Evolutionary conservation across 2,113 vertebrate genomes (phyloP).

Genomic region (Xenopus tropicalis): UCB_Xtro_10.0 CM004452.2:17183501-17184000

Average conservation of each 20-base stretch:
- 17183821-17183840: neutral
- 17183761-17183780: neutral
- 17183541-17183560: too few relatives aligned
- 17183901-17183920: conserved; percentile 6
- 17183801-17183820: neutral
- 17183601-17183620: too few relatives aligned
- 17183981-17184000: neutral
- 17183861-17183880: conserved; percentile 15
- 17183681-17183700: neutral
- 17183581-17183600: too few relatives aligned
- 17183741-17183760: conserved; percentile 27
- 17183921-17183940: neutral
- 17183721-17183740: too few relatives aligned
- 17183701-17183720: too few relatives aligned
- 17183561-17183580: too few relatives aligned
- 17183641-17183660: neutral
- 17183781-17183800: neutral
- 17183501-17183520: too few relatives aligned
- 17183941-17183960: neutral
- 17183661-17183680: neutral
- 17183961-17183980: neutral
- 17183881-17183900: neutral
- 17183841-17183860: neutral
- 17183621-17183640: too few relatives aligned
- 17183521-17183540: too few relatives aligned